Conservation (phyloP, 2,797 vertebrate genomes). For the Peromyscus eremicus region DNA sequence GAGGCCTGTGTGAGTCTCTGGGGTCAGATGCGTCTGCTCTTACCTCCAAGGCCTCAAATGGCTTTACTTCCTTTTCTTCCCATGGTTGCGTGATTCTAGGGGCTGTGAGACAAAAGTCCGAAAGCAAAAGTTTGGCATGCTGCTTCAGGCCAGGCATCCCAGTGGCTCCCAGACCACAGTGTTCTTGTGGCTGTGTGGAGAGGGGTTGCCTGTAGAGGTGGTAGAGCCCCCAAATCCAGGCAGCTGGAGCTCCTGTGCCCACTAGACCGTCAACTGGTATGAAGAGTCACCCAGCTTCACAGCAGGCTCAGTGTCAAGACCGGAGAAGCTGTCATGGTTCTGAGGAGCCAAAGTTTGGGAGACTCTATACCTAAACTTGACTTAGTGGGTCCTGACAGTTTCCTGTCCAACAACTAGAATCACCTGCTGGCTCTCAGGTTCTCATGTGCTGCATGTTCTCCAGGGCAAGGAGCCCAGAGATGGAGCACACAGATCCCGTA, state of each 20-base stretch:
- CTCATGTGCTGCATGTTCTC: not conserved
- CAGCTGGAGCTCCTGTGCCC: not conserved
- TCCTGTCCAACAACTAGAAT: not conserved
- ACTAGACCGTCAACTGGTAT: rapidly evolving
- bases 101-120: too few relatives aligned
- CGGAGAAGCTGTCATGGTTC: not conserved
- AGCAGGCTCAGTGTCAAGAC: not conserved
- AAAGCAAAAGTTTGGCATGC: rapidly evolving
- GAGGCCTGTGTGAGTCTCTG: not conserved
- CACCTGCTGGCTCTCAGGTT: not conserved
- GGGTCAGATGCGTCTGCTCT: not conserved
- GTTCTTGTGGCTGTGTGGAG: not conserved
- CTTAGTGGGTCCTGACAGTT: not conserved
- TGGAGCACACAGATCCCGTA: not conserved
- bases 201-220: not conserved
- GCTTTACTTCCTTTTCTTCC: not conserved
- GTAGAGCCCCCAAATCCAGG: too few relatives aligned
- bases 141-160: not conserved
- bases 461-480: not conserved
- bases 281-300: not conserved
- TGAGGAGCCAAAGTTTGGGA: not conserved
- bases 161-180: not conserved
- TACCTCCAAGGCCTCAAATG: too few relatives aligned
- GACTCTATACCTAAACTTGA: not conserved
- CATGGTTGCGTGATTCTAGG: not conserved